Evolutionary conservation across 2,113 vertebrate genomes (phyloP).

Genomic region (Dunckerocampus dactyliophorus): DNA sequence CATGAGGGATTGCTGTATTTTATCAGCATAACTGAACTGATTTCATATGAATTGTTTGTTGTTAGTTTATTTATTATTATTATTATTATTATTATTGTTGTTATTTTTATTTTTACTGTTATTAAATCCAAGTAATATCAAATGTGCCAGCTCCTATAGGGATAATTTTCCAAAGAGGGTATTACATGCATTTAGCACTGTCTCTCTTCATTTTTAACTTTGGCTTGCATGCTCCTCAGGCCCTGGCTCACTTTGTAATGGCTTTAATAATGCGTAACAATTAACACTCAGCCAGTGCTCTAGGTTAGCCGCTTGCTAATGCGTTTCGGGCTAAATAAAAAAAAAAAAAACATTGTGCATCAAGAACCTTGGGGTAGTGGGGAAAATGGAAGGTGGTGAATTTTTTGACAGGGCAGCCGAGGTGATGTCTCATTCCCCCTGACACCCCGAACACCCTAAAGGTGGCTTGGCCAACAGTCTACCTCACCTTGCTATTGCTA

Average conservation of each 20-base stretch:
- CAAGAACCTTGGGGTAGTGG: slow-evolving; percentile 52
- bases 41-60: not conserved
- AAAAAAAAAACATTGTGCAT: slow-evolving; percentile 25
- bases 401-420: slow-evolving; percentile 66
- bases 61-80: slow-evolving; percentile 3
- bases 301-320: slow-evolving; percentile 51
- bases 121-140: slow-evolving; percentile 12
- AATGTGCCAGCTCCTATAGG: slow-evolving; percentile 5
- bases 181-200: slow-evolving; percentile 42
- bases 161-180: slow-evolving; percentile 30
- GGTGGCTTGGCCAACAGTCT: slow-evolving; percentile 65
- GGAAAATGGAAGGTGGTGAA: slow-evolving; percentile 68
- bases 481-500: slow-evolving; percentile 68
- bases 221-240: slow-evolving; percentile 47
- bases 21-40: not conserved
- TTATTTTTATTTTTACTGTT: not conserved
- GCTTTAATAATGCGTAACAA: slow-evolving; percentile 65
- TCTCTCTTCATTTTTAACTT: slow-evolving; percentile 44
- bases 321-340: slow-evolving; percentile 62
- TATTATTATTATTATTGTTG: too few relatives aligned
- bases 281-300: slow-evolving; percentile 63
- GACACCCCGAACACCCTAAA: slow-evolving; percentile 71
- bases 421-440: slow-evolving; percentile 71
- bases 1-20: too few relatives aligned
- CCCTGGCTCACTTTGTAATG: slow-evolving; percentile 64